phyloP scores from a whole-genome alignment of 1,140 invertebrate genomes.

The Eupeodes corollae region DNA sequence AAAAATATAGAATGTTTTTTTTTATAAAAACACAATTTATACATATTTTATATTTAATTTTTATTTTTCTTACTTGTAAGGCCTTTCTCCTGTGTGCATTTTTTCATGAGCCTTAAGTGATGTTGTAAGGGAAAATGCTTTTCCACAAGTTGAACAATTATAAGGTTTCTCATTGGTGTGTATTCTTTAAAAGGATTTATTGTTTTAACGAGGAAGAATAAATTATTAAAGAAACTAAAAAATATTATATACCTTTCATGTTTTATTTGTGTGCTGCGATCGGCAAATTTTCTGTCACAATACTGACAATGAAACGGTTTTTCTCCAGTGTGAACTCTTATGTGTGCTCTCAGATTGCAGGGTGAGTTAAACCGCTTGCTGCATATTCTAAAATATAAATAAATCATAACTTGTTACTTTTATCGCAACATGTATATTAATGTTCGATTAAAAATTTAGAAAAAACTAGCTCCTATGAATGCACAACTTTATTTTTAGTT shows the following conservation, averaged over 20 bases:
- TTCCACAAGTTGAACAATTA: slow-evolving; percentile 42
- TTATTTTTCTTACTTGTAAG: slow-evolving; percentile 11
- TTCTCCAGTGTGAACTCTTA: slow-evolving; percentile 29
- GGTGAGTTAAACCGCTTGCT: slow-evolving; percentile 18
- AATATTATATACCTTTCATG: slow-evolving; percentile 24
- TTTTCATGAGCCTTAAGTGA: slow-evolving; percentile 20
- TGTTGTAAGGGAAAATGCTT: slow-evolving; percentile 43
- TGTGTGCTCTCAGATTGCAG: slow-evolving; percentile 27
- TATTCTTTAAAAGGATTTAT: slow-evolving; percentile 21
- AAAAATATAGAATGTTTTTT: neutral
- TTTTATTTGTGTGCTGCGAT: slow-evolving; percentile 26
- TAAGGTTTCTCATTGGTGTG: slow-evolving; percentile 48
- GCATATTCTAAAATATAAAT: slow-evolving; percentile 16
- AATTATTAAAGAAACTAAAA: no score
- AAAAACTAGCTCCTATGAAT: no score
- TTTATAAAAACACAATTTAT: neutral
- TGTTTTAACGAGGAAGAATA: neutral
- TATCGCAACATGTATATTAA: no score
- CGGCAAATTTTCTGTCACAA: slow-evolving; percentile 21
- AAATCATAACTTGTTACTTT: no score
- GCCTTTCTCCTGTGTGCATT: slow-evolving; percentile 20
- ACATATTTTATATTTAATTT: neutral
- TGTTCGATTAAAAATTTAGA: no score
- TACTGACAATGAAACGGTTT: slow-evolving; percentile 24
- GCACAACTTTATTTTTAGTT: no score